Base-by-base conservation (phyloP, 2,113 vertebrate species). In the Columbina picui region DNA sequence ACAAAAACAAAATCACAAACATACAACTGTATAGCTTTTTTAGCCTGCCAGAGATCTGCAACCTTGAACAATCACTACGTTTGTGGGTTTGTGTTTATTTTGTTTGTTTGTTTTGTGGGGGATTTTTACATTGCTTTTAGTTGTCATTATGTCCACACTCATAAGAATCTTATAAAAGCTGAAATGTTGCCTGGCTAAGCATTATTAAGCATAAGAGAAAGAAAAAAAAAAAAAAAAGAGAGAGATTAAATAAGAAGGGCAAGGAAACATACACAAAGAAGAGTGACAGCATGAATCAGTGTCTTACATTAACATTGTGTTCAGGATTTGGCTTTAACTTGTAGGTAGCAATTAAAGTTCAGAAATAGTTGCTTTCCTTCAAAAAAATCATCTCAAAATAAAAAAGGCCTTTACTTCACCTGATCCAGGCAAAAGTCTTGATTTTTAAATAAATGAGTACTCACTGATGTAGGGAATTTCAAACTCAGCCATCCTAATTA, bases 1-100 rank as follows among this genome's bases (percentile, higher is more conserved):
- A 4, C 3, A 8, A 29, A 6, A 4, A 5, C 7, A 22, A 27
- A 4, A 2, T 7, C 23, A 25, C 50, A 7, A 26, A 36, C 2
- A 3, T 23, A 59, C 11, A 47, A 14, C 20, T 53, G 4, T 17
- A 14, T 8, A 59, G 5, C 2, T 65, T 38, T 67, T 81, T 70
- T 60, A 84, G 6, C 8, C 18, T 50, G 43, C 57, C n/a, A 60
- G 53, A 70, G 23, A 55, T 32, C 49, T 59, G 2, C 26, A 64
- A 47, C 41, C 47, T 80, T 68, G 9, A 45, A 74, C 5, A 18
- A 65, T 2, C 2, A 7, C 20, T 38, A 71, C 32, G 15, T 32
- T 25, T 41, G 0, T 50, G 23, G 49, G 3, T 43, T 47, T 47
- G 57, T 41, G 4, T 45, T 45, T 19, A 45, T 45, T 45, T 45